These are phyloP conservation scores for Julus scandinavius DNA, from an alignment of 2,888 invertebrate genomes.

Conservation along the genomic window DNA sequence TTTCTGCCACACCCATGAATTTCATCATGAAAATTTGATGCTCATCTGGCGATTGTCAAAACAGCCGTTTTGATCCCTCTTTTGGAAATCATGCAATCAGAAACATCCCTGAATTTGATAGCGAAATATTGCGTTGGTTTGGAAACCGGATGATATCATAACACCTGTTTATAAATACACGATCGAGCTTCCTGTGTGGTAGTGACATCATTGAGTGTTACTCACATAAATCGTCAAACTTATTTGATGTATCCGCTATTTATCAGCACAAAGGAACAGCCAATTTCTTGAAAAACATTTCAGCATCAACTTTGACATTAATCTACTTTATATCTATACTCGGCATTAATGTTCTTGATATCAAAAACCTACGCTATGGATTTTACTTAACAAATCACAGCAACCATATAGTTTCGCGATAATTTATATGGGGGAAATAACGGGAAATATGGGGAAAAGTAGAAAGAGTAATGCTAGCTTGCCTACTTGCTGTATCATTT, in stretches of 20 bases:
- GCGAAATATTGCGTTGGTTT: neutral
- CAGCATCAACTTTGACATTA: no score
- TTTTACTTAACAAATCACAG: no score
- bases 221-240: neutral
- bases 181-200: neutral
- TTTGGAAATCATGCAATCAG: neutral
- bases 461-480: no score
- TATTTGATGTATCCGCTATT: neutral
- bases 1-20: slow-evolving; percentile 11
- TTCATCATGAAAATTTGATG: slow-evolving; percentile 16
- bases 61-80: neutral
- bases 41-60: neutral
- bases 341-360: no score
- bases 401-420: no score
- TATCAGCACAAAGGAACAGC: neutral
- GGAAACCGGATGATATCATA: neutral
- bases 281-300: no score
- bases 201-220: neutral
- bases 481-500: no score
- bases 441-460: no score
- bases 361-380: no score
- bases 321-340: no score
- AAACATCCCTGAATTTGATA: neutral
- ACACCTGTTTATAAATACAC: neutral
- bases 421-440: no score